These are phyloP conservation scores for Hypothenemus hampei DNA, from an alignment of 1,140 invertebrate genomes.

Conservation along the genomic window DNA sequence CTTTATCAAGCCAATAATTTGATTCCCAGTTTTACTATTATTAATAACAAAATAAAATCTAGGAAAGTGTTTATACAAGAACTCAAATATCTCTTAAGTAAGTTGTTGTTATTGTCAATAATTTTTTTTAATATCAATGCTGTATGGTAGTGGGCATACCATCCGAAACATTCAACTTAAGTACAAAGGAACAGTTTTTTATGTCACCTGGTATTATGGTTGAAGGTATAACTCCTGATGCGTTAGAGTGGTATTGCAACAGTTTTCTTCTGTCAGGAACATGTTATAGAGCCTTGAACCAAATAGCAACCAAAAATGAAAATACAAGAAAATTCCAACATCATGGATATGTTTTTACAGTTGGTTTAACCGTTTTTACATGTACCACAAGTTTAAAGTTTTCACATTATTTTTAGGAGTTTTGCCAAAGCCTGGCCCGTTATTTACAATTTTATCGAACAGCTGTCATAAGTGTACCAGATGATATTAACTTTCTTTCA, in stretches of 20 bases:
- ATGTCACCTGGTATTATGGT: constrained; percentile 32
- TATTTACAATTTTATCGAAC: constrained; percentile 40
- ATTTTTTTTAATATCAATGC: neutral
- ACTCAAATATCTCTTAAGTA: constrained; percentile 40
- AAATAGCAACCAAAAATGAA: constrained; percentile 32
- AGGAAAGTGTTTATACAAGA: constrained; percentile 33
- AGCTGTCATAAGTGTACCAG: constrained; percentile 34
- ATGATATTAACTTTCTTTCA: constrained; percentile 33
- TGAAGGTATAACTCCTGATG: constrained; percentile 33
- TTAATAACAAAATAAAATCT: constrained; percentile 26
- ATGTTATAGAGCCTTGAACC: constrained; percentile 38
- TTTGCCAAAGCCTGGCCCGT: constrained; percentile 39
- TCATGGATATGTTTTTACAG: constrained; percentile 40
- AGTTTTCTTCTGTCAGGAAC: constrained; percentile 36
- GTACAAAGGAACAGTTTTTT: constrained; percentile 31
- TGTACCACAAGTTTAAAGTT: neutral
- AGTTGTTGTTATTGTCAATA: neutral
- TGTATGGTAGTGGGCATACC: constrained; percentile 39
- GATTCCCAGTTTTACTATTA: constrained; percentile 19
- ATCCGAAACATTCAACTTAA: constrained; percentile 35
- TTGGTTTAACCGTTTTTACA: constrained; percentile 22
- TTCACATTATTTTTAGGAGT: constrained; percentile 31
- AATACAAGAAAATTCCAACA: constrained; percentile 32
- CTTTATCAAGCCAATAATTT: constrained; percentile 26
- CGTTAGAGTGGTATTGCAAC: constrained; percentile 34